A percentile compares a stretch with the other conserved stretches of the same genome.
Evolutionary conservation across 2,797 vertebrate genomes (phyloP).

Genomic region (Hemitrygon akajei): DNA sequence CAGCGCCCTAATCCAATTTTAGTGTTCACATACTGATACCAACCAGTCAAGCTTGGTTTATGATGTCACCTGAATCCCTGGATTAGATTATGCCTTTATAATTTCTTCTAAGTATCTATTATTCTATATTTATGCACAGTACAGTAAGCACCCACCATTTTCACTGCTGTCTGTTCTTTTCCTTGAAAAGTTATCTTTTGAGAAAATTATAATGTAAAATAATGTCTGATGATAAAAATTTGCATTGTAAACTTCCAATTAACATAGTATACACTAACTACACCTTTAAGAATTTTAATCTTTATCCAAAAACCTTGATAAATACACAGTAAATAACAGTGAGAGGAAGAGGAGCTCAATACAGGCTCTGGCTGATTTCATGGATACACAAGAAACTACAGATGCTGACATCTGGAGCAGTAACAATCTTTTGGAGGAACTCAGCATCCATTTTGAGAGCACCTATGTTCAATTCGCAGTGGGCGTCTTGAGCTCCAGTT

Average conservation of each 20-base stretch:
- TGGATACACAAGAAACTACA: no score
- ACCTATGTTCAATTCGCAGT: no score
- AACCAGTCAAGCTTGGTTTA: slow-evolving; percentile 18
- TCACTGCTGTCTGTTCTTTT: not conserved
- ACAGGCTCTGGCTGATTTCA: not conserved
- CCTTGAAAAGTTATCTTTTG: not conserved
- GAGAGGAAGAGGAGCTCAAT: not conserved
- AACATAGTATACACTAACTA: not conserved
- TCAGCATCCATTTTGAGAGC: no score
- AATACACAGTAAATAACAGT: not conserved
- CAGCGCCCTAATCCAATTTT: not conserved
- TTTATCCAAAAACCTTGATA: not conserved
- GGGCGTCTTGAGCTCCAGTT: no score
- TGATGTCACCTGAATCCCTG: slow-evolving; percentile 17
- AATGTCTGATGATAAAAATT: not conserved
- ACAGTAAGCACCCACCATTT: not conserved
- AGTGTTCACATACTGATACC: not conserved
- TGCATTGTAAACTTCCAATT: not conserved
- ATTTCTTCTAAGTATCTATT: not conserved
- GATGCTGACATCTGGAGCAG: no score
- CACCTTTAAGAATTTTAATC: not conserved
- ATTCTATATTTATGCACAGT: not conserved
- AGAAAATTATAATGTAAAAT: not conserved
- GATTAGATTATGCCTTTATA: not conserved
- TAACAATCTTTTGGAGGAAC: no score